Evolutionary conservation across 1,140 invertebrate species (phyloP).

Genomic region (Drosophila bocki): DNA sequence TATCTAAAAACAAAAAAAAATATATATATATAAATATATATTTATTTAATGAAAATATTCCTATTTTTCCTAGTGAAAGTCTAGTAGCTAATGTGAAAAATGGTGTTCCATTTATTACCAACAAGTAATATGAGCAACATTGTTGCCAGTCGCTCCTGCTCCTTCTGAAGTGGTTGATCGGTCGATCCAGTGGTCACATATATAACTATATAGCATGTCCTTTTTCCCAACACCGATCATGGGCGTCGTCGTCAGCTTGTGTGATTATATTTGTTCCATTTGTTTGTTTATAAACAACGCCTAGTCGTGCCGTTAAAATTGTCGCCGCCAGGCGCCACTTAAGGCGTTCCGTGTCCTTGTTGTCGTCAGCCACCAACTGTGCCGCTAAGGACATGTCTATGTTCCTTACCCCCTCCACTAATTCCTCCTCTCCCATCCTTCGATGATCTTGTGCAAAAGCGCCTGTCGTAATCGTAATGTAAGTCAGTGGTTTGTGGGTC

Average conservation of each 20-base stretch:
- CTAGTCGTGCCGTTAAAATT: slow-evolving; percentile 41
- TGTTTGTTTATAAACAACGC: slow-evolving; percentile 74
- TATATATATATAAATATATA: no score
- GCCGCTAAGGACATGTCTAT: slow-evolving; percentile 62
- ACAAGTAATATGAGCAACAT: slow-evolving; percentile 53
- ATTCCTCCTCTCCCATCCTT: background rate
- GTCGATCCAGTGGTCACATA: slow-evolving; percentile 31
- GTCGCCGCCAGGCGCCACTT: slow-evolving; percentile 65
- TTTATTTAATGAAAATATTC: no score
- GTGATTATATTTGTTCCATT: slow-evolving; percentile 26
- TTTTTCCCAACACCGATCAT: slow-evolving; percentile 9
- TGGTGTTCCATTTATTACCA: background rate
- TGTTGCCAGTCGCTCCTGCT: slow-evolving; percentile 19
- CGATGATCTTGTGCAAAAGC: slow-evolving; percentile 68
- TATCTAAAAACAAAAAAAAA: no score
- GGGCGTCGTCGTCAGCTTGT: slow-evolving; percentile 22
- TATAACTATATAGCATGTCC: background rate
- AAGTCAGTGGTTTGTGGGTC: slow-evolving; percentile 69
- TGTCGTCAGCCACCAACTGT: slow-evolving; percentile 77
- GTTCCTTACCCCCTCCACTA: background rate
- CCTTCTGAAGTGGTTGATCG: slow-evolving; percentile 53
- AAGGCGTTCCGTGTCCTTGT: slow-evolving; percentile 55
- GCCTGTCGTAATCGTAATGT: slow-evolving; percentile 35
- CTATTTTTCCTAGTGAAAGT: background rate
- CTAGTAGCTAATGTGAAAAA: background rate